phyloP scores from a whole-genome alignment of 2,113 vertebrate species.

The Callopanchax toddi region DNA sequence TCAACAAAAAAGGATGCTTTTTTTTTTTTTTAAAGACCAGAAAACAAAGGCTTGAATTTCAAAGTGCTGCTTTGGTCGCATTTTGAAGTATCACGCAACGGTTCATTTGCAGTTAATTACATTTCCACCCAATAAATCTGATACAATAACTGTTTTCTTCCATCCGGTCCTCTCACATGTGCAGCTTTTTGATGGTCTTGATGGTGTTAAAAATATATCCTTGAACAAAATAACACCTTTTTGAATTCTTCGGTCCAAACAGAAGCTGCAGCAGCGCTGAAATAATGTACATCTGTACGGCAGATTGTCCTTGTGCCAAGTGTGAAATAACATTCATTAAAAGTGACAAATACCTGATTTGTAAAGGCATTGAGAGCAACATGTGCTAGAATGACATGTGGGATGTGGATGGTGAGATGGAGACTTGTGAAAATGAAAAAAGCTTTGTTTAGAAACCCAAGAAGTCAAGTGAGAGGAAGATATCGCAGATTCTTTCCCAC shows the following conservation, averaged over 20 bases:
- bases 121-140: conserved; percentile 61
- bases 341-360: conserved; percentile 79
- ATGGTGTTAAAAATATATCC: conserved; percentile 71
- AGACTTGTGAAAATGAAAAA: conserved; percentile 53
- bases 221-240: conserved; percentile 74
- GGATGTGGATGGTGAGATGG: conserved; percentile 50
- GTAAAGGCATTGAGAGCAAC: conserved; percentile 65
- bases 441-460: conserved; percentile 54
- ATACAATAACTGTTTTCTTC: conserved; percentile 55
- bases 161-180: conserved; percentile 58
- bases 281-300: conserved; percentile 66
- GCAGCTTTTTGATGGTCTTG: conserved; percentile 59
- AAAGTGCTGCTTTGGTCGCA: conserved; percentile 64
- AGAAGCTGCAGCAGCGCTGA: conserved; percentile 36
- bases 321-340: conserved; percentile 78
- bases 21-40: conserved; percentile 52
- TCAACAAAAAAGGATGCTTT: conserved; percentile 49
- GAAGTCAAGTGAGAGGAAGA: conserved; percentile 29
- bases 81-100: conserved; percentile 59
- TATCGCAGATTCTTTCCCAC: conserved; percentile 13
- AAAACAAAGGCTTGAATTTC: conserved; percentile 65
- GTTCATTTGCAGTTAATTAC: conserved; percentile 77
- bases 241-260: conserved; percentile 52
- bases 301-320: conserved; percentile 69
- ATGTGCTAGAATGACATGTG: conserved; percentile 61